Percentiles rank a stretch among this genome's conserved stretches.
Evolutionary conservation across 23 tunicate species (phyloP).

Genomic region (Clavelina lepadiformis): DNA sequence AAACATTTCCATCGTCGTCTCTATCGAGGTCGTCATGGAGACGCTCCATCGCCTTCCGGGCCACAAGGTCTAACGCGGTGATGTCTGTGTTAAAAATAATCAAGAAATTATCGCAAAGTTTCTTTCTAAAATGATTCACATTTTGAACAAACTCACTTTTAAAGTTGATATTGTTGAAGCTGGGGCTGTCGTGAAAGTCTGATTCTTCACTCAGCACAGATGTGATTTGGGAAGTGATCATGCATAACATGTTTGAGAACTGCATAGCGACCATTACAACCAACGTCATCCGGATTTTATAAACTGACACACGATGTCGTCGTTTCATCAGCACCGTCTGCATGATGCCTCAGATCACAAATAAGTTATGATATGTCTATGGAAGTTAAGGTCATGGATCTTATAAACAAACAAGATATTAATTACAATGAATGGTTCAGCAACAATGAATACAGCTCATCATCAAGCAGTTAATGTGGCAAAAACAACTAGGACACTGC

Average conservation of each 20-base stretch:
- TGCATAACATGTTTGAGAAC: slow-evolving; percentile 34
- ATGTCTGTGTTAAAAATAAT: no score
- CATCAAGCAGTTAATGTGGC: no score
- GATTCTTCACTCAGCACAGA: slow-evolving; percentile 7
- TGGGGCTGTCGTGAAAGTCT: slow-evolving; percentile 10
- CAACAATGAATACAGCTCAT: no score
- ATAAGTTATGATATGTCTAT: no score
- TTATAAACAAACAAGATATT: no score
- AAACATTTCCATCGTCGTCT: slow-evolving; percentile 91
- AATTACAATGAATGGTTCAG: no score
- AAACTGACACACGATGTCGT: slow-evolving; percentile 24
- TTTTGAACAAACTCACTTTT: slow-evolving; percentile 18
- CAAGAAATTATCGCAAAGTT: not conserved
- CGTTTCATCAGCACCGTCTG: slow-evolving; percentile 8
- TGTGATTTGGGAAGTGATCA: slow-evolving; percentile 27
- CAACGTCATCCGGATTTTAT: slow-evolving; percentile 39
- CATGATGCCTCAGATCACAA: not conserved
- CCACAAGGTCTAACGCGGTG: slow-evolving; percentile 37
- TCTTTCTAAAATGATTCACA: slow-evolving; percentile 3
- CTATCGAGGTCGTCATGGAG: slow-evolving; percentile 82
- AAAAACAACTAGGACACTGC: no score
- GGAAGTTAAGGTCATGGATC: no score
- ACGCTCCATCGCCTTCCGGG: slow-evolving; percentile 61
- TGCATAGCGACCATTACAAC: slow-evolving; percentile 47
- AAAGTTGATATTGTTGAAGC: slow-evolving; percentile 47